Evolutionary conservation across 2,113 vertebrate genomes (phyloP).

Genomic region (Prionailurus viverrinus): DNA sequence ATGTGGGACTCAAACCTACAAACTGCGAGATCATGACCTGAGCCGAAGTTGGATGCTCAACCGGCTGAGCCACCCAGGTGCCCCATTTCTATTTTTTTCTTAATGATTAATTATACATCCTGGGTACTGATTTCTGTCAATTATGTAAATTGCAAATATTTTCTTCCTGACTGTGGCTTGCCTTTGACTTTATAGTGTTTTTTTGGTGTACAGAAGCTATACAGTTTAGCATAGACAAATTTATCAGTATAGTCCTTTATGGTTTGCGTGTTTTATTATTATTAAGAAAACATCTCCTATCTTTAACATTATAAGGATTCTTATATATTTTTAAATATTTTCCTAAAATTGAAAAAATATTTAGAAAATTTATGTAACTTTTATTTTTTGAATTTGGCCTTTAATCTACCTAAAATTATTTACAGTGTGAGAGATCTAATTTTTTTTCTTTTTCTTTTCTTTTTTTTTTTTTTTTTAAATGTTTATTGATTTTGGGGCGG

Average conservation of each 20-base stretch:
- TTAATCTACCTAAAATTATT: background rate
- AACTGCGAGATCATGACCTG: too few species aligned
- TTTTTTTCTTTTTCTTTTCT: background rate
- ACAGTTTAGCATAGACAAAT: background rate
- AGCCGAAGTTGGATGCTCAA: too few species aligned
- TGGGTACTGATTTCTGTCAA: background rate
- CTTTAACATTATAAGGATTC: background rate
- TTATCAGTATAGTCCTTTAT: background rate
- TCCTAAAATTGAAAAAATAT: background rate
- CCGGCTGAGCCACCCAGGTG: too few species aligned
- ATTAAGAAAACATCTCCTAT: background rate
- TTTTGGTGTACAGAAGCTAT: background rate
- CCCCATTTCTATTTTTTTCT: background rate
- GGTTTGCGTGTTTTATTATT: background rate
- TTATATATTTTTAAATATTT: background rate
- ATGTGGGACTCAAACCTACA: too few species aligned
- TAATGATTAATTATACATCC: background rate
- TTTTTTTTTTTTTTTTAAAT: too few species aligned
- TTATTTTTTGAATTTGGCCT: background rate
- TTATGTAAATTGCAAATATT: background rate
- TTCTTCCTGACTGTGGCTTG: background rate
- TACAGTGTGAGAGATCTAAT: background rate
- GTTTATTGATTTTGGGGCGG: too few species aligned
- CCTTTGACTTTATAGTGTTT: background rate
- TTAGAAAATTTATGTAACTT: background rate